Evolutionary conservation across 2,888 invertebrate species (phyloP), one percentile per base, ranked within the genome.

Genomic region (Polymixis lichenea): DNA sequence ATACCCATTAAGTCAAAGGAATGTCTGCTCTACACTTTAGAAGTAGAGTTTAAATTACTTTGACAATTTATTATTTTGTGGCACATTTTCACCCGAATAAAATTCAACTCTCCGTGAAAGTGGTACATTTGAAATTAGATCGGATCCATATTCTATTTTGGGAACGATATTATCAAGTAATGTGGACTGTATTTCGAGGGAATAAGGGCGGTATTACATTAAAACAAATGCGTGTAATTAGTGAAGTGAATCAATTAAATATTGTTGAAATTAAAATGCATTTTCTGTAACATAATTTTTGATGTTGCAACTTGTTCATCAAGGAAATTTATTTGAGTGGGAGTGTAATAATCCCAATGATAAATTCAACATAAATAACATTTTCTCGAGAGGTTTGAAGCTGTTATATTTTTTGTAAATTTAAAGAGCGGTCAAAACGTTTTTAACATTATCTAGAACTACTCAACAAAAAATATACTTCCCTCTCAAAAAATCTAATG

Each of bases 241-340:
- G 80, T 82, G 69, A 74, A 71, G 78, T 80, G 73, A 77, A 75
- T 84, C 83, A 87, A 89, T 88, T 86, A 86, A 80, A 82, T 86
- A 80, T 82, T 75, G 83, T 83, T 81, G 69, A 73, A 87, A 90
- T 89, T 88, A 86, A 78, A 89, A 88, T 87, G 89, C 87, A 86
- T 90, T 88, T 72, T 83, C 65, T 77, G 77, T 70, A 61, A 75
- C 77, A 79, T 49, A 62, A 77, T 83, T 88, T 82, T 72, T 58
- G 73, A 17, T 78, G 69, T 83, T 70, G 76, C 72, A 80, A 75
- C 60, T 72, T 38, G 53, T 75, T 71, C 25, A 64, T 51, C 77
- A 80, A 72, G 68, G 64, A 38, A 46, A 17, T 38, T 43, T 61
- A 25, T 62, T 3, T 55, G 13, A 15, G 3, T 64, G 5, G 0